phyloP scores from a whole-genome alignment of 2,113 vertebrate genomes.

The Rattus rattus region DNA sequence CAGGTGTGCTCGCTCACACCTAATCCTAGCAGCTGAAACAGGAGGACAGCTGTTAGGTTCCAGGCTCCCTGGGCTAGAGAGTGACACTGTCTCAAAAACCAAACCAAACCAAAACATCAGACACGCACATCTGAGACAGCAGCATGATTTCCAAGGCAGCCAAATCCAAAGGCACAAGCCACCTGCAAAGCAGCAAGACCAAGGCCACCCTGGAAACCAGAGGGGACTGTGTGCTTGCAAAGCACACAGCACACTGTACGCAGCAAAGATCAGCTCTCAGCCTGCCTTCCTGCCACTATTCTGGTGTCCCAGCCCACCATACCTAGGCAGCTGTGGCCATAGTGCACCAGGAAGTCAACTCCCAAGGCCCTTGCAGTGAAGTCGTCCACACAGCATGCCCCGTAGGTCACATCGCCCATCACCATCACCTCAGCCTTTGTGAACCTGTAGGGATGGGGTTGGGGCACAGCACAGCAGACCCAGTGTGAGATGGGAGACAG shows the following conservation, averaged over 20 bases:
- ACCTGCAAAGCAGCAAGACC: constrained; percentile 83
- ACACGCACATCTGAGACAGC: constrained; percentile 88
- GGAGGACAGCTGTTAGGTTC: background rate
- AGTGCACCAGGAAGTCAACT: constrained; percentile 98
- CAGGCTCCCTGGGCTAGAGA: background rate
- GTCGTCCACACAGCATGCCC: constrained; percentile 98
- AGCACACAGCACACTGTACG: too few species aligned
- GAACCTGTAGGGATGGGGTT: constrained; percentile 88
- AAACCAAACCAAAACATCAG: constrained; percentile 70
- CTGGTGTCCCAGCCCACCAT: constrained; percentile 58
- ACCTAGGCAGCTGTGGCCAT: constrained; percentile 98
- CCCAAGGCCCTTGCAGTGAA: constrained; percentile 96
- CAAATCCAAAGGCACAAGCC: constrained; percentile 83
- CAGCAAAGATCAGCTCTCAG: background rate
- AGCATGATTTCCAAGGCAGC: constrained; percentile 88
- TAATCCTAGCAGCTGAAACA: background rate
- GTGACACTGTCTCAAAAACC: background rate
- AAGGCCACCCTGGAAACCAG: constrained; percentile 77
- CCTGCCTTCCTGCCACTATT: background rate
- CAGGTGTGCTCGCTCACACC: background rate
- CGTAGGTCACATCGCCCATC: constrained; percentile 98
- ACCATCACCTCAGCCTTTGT: constrained; percentile 94
- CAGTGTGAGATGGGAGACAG: background rate
- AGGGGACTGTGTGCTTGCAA: background rate
- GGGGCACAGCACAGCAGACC: background rate